phyloP scores from a whole-genome alignment of 2,797 vertebrate species.

The Odontamblyopus lacepedii region DNA sequence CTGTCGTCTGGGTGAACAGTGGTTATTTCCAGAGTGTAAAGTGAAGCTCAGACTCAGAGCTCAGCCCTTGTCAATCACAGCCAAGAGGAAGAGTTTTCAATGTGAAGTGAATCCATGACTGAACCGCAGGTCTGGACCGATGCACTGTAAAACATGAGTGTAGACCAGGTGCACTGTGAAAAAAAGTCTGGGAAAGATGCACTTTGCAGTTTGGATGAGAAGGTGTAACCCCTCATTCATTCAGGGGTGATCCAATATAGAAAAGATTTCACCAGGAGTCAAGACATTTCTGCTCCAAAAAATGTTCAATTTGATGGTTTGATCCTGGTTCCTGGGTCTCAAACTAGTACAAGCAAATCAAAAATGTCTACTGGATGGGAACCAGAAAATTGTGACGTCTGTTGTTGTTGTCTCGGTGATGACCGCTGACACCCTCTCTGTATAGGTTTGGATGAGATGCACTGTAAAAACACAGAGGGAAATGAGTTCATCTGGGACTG shows the following conservation, averaged over 20 bases:
- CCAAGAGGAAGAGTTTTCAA: constrained; percentile 53
- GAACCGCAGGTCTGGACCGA: constrained; percentile 68
- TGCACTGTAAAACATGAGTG: constrained; percentile 60
- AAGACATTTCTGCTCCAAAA: constrained; percentile 42
- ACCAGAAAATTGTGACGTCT: no score
- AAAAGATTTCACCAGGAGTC: no score
- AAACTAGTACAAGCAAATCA: no score
- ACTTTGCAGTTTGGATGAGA: constrained; percentile 28
- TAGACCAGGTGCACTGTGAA: constrained; percentile 65
- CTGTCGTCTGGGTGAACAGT: background rate
- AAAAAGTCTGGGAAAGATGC: constrained; percentile 63
- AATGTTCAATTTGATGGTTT: no score
- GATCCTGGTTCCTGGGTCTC: no score
- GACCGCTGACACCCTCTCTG: no score
- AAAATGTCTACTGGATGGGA: no score
- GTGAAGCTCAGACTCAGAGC: constrained; percentile 49
- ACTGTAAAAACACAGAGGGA: constrained; percentile 52
- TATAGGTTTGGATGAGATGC: constrained; percentile 37
- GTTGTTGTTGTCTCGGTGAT: no score
- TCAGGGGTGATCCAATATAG: no score
- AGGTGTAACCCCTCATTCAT: no score
- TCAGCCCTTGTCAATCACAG: constrained; percentile 48
- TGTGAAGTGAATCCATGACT: constrained; percentile 36
- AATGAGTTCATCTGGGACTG: constrained; percentile 49
- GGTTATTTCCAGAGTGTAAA: constrained; percentile 42